Evolutionary conservation across 2,797 vertebrate genomes (phyloP).

Genomic region (Melanotaenia parkinsoni): DNA sequence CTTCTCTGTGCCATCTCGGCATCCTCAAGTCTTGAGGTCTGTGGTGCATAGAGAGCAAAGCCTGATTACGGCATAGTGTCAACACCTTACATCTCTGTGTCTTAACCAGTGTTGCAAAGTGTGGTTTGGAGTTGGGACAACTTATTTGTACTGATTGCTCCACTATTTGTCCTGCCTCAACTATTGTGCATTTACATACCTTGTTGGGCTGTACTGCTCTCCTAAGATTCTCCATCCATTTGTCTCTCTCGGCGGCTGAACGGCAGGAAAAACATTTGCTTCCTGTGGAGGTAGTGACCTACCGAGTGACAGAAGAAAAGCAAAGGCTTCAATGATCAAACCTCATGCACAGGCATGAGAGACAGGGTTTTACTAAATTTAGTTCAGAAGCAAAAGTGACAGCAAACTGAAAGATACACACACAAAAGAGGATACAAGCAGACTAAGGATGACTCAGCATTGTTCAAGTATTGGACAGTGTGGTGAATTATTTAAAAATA

Average conservation of each 20-base stretch:
- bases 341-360: conserved; percentile 22
- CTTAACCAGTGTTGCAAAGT: conserved; percentile 20
- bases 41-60: conserved; percentile 1
- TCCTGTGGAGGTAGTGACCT: conserved; percentile 98
- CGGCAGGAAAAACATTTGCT: conserved; percentile 99
- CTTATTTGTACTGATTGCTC: conserved; percentile 32
- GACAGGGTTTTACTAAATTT: conserved; percentile 32
- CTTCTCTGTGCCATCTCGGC: conserved; percentile 16
- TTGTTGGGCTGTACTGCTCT: conserved; percentile 98
- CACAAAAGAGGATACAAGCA: conserved; percentile 7
- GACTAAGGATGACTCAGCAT: conserved; percentile 33
- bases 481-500: conserved; percentile 39
- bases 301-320: conserved; percentile 23
- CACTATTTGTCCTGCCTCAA: conserved; percentile 10
- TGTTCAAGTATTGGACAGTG: conserved; percentile 27
- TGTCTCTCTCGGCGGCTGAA: conserved; percentile 97
- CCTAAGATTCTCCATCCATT: conserved; percentile 99
- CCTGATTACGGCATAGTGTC: conserved; percentile 27
- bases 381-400: conserved; percentile 25
- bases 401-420: conserved; percentile 22
- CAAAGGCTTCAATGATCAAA: conserved; percentile 36
- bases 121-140: conserved; percentile 37
- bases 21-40: conserved; percentile 11
- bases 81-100: conserved; percentile 7
- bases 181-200: conserved; percentile 65